Evolutionary conservation across 2,888 invertebrate genomes (phyloP).

Genomic region (Acanthoscelides obtectus): DNA sequence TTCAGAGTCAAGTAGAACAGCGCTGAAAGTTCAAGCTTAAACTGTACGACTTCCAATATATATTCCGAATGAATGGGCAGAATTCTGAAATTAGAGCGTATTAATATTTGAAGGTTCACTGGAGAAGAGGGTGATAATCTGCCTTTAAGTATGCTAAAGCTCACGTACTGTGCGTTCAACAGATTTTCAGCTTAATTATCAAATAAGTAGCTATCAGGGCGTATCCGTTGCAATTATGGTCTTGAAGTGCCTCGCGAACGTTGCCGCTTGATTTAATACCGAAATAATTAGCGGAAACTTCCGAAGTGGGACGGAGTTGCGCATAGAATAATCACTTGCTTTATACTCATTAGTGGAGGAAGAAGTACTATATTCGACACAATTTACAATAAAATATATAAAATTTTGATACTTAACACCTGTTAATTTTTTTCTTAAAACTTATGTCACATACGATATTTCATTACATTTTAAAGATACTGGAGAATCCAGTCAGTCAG

Average conservation of each 20-base stretch:
- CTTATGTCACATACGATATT: too few species aligned
- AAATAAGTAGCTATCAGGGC: background rate
- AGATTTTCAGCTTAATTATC: background rate
- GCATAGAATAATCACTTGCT: background rate
- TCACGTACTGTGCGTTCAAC: background rate
- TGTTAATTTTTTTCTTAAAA: too few species aligned
- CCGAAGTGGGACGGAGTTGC: background rate
- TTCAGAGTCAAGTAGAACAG: too few species aligned
- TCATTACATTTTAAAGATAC: too few species aligned
- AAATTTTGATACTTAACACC: too few species aligned
- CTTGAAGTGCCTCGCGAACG: slow-evolving; percentile 17
- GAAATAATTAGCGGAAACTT: slow-evolving; percentile 17
- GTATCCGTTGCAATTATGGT: slow-evolving; percentile 21
- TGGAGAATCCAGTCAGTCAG: too few species aligned
- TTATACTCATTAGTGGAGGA: background rate
- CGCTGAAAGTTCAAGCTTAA: too few species aligned
- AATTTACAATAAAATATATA: too few species aligned
- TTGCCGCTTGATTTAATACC: slow-evolving; percentile 22
- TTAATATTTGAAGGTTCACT: background rate
- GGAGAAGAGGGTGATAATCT: background rate
- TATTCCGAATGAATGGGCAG: background rate
- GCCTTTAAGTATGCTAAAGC: background rate
- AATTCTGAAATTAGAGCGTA: background rate
- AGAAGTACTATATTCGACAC: too few species aligned
- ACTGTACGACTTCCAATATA: background rate